These are phyloP conservation scores for Takifugu flavidus DNA, from an alignment of 2,113 vertebrate genomes.

Conservation along the genomic window DNA sequence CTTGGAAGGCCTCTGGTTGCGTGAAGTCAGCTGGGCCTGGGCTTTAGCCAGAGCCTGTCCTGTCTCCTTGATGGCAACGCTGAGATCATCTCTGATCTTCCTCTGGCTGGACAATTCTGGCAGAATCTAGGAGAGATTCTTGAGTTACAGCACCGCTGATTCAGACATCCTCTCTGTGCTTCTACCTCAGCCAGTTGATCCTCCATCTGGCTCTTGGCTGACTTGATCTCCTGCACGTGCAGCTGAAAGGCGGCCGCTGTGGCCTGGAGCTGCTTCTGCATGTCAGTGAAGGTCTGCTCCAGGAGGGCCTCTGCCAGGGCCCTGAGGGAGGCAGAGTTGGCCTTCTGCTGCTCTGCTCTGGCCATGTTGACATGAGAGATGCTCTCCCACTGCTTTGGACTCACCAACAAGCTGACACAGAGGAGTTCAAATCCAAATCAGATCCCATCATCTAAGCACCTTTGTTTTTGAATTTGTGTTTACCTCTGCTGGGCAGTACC, in stretches of 20 bases:
- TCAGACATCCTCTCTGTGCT: not conserved
- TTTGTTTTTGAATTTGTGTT: conserved; percentile 1
- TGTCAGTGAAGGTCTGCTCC: conserved; percentile 77
- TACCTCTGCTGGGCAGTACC: conserved; percentile 36
- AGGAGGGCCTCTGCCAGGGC: conserved; percentile 80
- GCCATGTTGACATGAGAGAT: conserved; percentile 80
- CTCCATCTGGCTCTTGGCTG: conserved; percentile 80
- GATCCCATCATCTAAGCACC: no score
- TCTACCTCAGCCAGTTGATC: conserved; percentile 79
- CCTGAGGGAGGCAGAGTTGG: conserved; percentile 76
- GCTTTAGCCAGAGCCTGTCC: conserved; percentile 78
- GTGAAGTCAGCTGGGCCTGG: conserved; percentile 75
- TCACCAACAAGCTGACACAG: conserved; percentile 70
- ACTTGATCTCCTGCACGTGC: conserved; percentile 78
- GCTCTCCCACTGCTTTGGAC: conserved; percentile 80
- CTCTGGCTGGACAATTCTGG: conserved; percentile 79
- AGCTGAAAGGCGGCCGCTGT: conserved; percentile 73
- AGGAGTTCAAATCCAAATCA: not conserved
- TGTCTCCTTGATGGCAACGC: conserved; percentile 77
- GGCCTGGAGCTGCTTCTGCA: conserved; percentile 71
- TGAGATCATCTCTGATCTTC: conserved; percentile 76
- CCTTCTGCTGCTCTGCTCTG: conserved; percentile 85
- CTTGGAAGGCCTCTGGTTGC: conserved; percentile 76
- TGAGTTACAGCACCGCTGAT: not conserved
- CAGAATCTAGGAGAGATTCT: conserved; percentile 73